Evolutionary conservation across 53 echinoderm and acorn worm genomes (phyloP).

Genomic region (Astropecten irregularis): DNA sequence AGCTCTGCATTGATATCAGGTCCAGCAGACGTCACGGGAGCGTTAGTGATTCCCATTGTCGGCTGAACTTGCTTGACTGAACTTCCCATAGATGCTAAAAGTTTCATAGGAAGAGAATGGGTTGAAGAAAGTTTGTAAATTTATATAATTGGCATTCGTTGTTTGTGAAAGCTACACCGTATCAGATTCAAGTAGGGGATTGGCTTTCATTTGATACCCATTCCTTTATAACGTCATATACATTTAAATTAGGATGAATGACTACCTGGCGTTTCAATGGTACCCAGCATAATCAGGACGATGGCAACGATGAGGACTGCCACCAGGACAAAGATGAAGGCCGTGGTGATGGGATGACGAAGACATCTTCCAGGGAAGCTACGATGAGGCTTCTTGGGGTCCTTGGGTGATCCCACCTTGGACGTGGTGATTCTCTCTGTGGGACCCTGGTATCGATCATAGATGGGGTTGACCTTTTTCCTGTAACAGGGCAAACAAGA

Average conservation of each 20-base stretch:
- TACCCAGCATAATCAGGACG: slow-evolving; percentile 69
- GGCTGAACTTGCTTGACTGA: slow-evolving; percentile 4
- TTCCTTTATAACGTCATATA: too few relatives aligned
- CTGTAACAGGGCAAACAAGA: slow-evolving; percentile 36
- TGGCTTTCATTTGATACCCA: too few relatives aligned
- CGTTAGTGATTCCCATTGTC: neutral
- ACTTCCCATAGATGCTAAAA: neutral
- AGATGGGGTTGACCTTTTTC: slow-evolving; percentile 91
- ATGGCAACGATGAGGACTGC: slow-evolving; percentile 55
- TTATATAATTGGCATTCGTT: too few relatives aligned
- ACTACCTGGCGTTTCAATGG: slow-evolving; percentile 69
- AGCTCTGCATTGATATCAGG: neutral
- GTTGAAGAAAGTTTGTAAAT: too few relatives aligned
- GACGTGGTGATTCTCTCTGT: slow-evolving; percentile 32
- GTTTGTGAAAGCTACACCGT: too few relatives aligned
- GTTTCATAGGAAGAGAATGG: neutral
- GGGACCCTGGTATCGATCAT: slow-evolving; percentile 75
- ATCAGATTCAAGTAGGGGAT: too few relatives aligned
- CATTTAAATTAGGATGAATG: too few relatives aligned
- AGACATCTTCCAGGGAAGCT: slow-evolving; percentile 40
- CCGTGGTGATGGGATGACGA: slow-evolving; percentile 62
- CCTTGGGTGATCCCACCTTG: neutral
- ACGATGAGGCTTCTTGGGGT: slow-evolving; percentile 3
- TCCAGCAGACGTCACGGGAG: neutral
- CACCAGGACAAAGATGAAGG: slow-evolving; percentile 57